Base-by-base conservation (phyloP, 2,113 vertebrate species). In the Piaya cayana region DNA sequence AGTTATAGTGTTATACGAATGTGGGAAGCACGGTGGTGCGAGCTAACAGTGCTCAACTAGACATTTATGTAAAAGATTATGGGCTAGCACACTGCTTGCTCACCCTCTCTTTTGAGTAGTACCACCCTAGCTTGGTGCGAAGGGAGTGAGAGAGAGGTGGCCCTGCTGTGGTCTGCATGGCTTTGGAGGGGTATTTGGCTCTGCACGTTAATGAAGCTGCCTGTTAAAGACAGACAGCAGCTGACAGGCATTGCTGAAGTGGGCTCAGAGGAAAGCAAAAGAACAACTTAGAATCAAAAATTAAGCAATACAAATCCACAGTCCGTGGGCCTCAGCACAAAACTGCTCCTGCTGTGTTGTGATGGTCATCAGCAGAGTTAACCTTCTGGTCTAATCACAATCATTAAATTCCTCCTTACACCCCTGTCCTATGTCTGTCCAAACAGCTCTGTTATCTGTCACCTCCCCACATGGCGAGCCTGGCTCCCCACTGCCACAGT, bases 371-470 rank as follows among this genome's bases (percentile, higher is more conserved):
- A 72, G 80, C 0, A 0, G 59, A 82, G 69, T 89, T 93, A 94
- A 84, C 88, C 92, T 92, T 95, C 94, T 9, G 6, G 79, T 94
- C 69, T 94, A 95, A 96, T 96, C 93, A 94, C 88, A 85, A 45
- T 88, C 92, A 92, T 85, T 97, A 92, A 94, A 96, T 78, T 84
- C 87, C 84, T 56, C 75, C 76, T 82, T 95, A 90, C 1, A 14
- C 45, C 91, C 76, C 60, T 94, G 84, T 94, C 90, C 94, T 83
- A 1, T 19, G 52, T 92, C 84, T 88, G 94, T 77, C 94, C 82
- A 77, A 90, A 93, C 79, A 93, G 76, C 76, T 94, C 96, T 95
- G 91, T 97, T 95, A 82, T 83, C 79, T 96, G 95, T 71, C 96
- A 91, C 95, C 82, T 93, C 88, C 82, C 84, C 50, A 82, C 80